Percentiles rank a stretch among this genome's conserved stretches.
These are phyloP conservation scores for Sarotherodon lohbergeri DNA, from an alignment of 2,113 vertebrate genomes.

Conservation along the genomic window DNA sequence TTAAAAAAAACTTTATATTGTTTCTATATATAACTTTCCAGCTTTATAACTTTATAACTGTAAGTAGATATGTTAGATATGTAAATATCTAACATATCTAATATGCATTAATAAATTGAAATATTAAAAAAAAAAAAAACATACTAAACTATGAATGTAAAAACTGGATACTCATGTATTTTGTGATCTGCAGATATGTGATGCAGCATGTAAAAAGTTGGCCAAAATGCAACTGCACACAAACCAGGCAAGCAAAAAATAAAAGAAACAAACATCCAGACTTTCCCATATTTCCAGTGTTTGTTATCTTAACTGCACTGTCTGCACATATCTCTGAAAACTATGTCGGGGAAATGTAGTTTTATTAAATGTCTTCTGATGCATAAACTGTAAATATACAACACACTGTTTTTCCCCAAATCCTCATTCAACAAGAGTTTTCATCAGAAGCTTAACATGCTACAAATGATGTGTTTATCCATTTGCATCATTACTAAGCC, in stretches of 20 bases:
- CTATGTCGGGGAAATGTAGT: neutral
- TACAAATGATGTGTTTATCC: neutral
- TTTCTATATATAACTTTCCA: neutral
- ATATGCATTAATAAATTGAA: neutral
- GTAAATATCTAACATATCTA: neutral
- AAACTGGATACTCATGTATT: neutral
- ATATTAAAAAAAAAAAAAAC: accelerated
- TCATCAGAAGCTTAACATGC: neutral
- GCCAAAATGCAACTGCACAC: neutral
- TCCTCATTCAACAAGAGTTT: neutral
- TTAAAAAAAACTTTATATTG: neutral
- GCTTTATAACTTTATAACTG: neutral
- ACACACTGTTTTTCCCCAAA: neutral
- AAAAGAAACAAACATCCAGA: neutral
- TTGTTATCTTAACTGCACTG: neutral
- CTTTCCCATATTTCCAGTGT: neutral
- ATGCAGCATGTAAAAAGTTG: neutral
- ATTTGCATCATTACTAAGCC: neutral
- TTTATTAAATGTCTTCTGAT: neutral
- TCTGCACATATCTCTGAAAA: neutral
- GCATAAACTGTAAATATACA: neutral
- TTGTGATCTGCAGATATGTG: neutral
- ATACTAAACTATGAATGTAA: neutral
- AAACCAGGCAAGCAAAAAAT: neutral
- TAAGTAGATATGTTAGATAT: neutral